phyloP scores from a whole-genome alignment of 2,797 vertebrate genomes.

The Enteromius fasciolatus region DNA sequence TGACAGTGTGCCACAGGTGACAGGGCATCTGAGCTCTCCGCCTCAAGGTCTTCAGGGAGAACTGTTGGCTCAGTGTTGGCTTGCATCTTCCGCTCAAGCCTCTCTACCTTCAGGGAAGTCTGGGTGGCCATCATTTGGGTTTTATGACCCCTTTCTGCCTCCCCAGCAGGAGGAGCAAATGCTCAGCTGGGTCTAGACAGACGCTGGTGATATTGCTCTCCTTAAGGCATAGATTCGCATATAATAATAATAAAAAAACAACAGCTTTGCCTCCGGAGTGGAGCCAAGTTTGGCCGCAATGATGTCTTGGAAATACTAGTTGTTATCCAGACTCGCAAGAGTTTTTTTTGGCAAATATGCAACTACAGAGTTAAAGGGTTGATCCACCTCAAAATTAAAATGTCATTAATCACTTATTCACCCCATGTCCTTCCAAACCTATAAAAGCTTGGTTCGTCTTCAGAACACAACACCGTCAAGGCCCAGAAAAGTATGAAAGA shows the following conservation, averaged over 20 bases:
- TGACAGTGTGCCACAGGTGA: slow-evolving; percentile 52
- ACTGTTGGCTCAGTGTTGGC: not conserved
- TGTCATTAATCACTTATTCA: no score
- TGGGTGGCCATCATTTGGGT: slow-evolving; percentile 27
- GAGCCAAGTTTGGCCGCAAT: not conserved
- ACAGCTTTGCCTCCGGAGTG: slow-evolving; percentile 4
- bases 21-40: slow-evolving; percentile 29
- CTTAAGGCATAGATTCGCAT: slow-evolving; percentile 20
- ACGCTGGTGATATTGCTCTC: slow-evolving; percentile 4
- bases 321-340: not conserved
- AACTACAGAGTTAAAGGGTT: not conserved
- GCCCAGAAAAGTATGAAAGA: no score
- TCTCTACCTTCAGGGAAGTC: slow-evolving; percentile 32
- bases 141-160: slow-evolving; percentile 37
- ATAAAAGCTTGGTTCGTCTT: no score
- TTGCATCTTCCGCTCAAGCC: not conserved
- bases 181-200: slow-evolving; percentile 37
- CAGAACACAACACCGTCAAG: no score
- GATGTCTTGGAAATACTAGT: not conserved
- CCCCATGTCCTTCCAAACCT: no score
- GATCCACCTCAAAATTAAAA: no score
- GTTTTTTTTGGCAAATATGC: not conserved
- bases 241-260: slow-evolving; percentile 12
- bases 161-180: slow-evolving; percentile 36
- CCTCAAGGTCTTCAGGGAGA: slow-evolving; percentile 31